Conservation (phyloP, 2,797 vertebrate genomes). For the Crenuchus spilurus region DNA sequence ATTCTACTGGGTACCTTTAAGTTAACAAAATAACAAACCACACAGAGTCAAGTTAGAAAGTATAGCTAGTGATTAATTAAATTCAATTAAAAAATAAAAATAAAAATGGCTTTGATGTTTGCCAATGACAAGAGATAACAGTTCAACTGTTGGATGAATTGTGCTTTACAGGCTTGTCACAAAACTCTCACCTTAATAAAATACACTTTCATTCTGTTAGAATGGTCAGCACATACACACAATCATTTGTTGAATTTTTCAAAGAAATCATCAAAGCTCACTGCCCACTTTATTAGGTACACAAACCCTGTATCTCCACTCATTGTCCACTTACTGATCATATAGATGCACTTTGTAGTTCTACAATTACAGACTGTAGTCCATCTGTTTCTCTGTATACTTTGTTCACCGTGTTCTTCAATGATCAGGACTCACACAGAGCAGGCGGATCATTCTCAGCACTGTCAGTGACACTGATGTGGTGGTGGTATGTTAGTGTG, state of each 20-base stretch:
- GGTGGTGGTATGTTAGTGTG: too few species aligned
- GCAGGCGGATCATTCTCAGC: too few species aligned
- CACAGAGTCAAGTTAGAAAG: constrained; percentile 16
- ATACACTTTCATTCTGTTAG: constrained; percentile 28
- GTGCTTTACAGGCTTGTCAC: constrained; percentile 46
- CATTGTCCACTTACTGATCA: too few species aligned
- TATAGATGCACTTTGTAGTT: too few species aligned
- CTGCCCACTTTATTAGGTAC: too few species aligned
- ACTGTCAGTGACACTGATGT: too few species aligned
- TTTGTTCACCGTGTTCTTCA: too few species aligned
- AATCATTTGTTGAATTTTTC: constrained; percentile 13
- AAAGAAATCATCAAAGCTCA: background rate
- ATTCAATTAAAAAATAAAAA: constrained; percentile 35
- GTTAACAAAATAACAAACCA: constrained; percentile 3
- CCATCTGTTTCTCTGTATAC: too few species aligned
- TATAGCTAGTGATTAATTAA: constrained; percentile 21
- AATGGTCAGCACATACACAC: constrained; percentile 13
- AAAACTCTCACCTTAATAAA: constrained; percentile 41
- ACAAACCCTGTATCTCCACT: too few species aligned
- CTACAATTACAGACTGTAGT: too few species aligned
- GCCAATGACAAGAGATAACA: constrained; percentile 60
- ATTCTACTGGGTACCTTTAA: background rate
- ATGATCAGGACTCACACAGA: too few species aligned
- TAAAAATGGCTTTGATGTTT: constrained; percentile 44
- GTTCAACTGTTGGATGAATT: constrained; percentile 71